Evolutionary conservation across 1,140 invertebrate species (phyloP).

Genomic region (Antheraea pernyi): DNA sequence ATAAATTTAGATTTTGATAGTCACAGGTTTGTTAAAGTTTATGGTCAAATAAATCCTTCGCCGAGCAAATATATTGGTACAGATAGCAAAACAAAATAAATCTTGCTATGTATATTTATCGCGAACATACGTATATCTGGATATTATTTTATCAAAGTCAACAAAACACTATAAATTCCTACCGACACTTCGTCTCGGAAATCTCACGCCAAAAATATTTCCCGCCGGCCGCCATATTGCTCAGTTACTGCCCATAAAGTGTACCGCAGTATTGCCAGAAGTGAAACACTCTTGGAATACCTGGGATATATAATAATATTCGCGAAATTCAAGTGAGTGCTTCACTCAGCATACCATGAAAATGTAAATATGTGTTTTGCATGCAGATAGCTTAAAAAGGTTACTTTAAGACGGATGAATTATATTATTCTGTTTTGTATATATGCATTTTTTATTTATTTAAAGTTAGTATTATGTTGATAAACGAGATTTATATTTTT

Average conservation of each 20-base stretch:
- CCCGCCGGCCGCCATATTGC: constrained; percentile 44
- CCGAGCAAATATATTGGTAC: neutral
- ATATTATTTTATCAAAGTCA: constrained; percentile 17
- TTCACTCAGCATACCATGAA: neutral
- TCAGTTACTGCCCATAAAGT: constrained; percentile 55
- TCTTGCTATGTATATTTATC: constrained; percentile 8
- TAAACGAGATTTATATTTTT: no score
- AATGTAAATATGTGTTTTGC: neutral
- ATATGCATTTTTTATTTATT: neutral
- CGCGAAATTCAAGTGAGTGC: neutral
- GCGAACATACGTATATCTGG: constrained; percentile 12
- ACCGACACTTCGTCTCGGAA: constrained; percentile 16
- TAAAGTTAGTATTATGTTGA: no score
- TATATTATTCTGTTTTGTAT: neutral
- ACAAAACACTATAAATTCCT: constrained; percentile 31
- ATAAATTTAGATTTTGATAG: no score
- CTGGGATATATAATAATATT: neutral
- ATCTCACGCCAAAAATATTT: constrained; percentile 16
- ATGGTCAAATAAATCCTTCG: no score
- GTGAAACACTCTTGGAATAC: neutral
- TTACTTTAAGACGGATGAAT: neutral
- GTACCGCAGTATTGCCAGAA: constrained; percentile 23
- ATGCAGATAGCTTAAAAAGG: neutral
- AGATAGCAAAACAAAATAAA: constrained; percentile 24
- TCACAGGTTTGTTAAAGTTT: no score